These are phyloP conservation scores for Tokudaia tokunoshimensis DNA, from an alignment of 2,797 vertebrate species.

Conservation along the genomic window DNA sequence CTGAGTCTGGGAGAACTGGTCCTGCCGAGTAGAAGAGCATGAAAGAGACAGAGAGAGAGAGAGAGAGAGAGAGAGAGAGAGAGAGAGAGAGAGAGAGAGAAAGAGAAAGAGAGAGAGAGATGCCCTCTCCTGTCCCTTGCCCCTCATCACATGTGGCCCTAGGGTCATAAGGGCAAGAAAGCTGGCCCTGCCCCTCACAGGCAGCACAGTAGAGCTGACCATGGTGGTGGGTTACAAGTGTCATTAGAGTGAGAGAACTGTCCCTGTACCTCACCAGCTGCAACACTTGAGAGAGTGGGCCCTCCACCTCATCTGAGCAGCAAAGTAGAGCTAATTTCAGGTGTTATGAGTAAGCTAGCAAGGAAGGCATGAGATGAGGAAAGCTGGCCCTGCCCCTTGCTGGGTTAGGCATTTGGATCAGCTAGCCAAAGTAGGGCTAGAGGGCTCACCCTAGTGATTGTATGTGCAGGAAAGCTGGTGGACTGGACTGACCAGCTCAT, in stretches of 20 bases:
- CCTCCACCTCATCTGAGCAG: not conserved
- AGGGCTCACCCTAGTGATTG: not conserved
- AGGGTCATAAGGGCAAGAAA: not conserved
- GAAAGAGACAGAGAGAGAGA: too few relatives aligned
- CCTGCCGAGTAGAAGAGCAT: too few relatives aligned
- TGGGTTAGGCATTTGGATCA: not conserved
- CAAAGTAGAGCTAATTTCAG: not conserved
- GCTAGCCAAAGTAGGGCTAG: not conserved
- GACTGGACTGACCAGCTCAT: not conserved
- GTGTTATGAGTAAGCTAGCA: not conserved
- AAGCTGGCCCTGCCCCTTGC: not conserved
- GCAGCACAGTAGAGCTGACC: not conserved
- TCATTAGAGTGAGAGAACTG: not conserved
- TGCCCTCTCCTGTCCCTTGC: not conserved
- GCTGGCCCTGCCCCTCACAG: not conserved
- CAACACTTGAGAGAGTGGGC: not conserved
- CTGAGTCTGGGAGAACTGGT: too few relatives aligned
- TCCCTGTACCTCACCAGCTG: not conserved
- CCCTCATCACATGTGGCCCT: not conserved
- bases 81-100: too few relatives aligned
- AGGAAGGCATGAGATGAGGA: not conserved
- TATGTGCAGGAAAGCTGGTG: not conserved
- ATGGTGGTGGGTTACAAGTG: not conserved
- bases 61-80: too few relatives aligned
- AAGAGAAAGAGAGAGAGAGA: not conserved